Evolutionary conservation across 2,113 vertebrate genomes (phyloP).

Genomic region (Forbesichthys agassizii): DNA sequence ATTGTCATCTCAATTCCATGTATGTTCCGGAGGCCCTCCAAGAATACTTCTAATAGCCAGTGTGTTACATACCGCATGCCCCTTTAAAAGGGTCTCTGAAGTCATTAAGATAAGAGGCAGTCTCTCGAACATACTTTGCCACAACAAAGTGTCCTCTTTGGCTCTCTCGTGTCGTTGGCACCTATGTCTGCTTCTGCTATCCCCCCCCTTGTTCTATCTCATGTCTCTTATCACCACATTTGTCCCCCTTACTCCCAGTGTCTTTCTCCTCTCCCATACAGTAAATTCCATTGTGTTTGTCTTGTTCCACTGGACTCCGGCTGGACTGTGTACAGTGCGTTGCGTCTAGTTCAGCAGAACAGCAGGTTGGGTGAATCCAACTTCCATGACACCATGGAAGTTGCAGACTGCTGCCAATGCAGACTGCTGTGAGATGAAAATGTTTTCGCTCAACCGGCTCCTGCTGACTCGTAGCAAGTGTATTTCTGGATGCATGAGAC

Average conservation of each 20-base stretch:
- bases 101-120: constrained; percentile 77
- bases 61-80: constrained; percentile 53
- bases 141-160: constrained; percentile 79
- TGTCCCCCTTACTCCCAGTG: constrained; percentile 24
- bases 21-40: constrained; percentile 1
- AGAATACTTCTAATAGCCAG: constrained; percentile 42
- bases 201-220: constrained; percentile 58
- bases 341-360: background rate
- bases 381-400: constrained; percentile 1
- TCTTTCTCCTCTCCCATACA: constrained; percentile 13
- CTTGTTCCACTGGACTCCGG: constrained; percentile 5
- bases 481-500: constrained; percentile 55
- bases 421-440: constrained; percentile 24
- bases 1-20: no score
- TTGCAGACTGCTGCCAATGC: background rate
- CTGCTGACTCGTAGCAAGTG: constrained; percentile 41
- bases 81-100: constrained; percentile 75
- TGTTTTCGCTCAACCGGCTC: constrained; percentile 37
- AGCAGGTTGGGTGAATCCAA: constrained; percentile 7
- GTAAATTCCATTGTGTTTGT: constrained; percentile 20
- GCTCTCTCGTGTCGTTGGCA: constrained; percentile 66
- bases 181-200: constrained; percentile 44
- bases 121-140: constrained; percentile 71
- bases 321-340: background rate
- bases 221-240: constrained; percentile 49